A percentile compares a stretch with the other conserved stretches of the same genome.
Conservation (phyloP, 2,113 vertebrate genomes). For the Pluvialis apricaria region DNA sequence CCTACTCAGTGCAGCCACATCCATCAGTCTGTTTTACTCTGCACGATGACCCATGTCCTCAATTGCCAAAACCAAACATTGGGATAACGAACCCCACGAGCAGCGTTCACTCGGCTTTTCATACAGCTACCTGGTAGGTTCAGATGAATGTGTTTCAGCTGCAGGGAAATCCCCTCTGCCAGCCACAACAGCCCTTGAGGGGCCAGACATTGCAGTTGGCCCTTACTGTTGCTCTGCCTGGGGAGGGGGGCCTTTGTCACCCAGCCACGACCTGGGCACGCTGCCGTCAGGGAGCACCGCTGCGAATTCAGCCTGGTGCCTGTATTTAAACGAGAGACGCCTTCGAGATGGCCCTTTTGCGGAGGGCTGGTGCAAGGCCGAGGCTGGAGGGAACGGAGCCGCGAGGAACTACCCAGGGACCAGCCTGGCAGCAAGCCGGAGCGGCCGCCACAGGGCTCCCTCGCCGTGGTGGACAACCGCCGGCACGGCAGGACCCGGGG, state of each 20-base stretch:
- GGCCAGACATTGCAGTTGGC: accelerated
- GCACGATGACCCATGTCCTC: background rate
- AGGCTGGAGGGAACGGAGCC: background rate
- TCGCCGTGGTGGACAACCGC: background rate
- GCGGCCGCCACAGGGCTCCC: background rate
- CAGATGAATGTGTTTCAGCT: accelerated
- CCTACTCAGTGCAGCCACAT: background rate
- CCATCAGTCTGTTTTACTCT: background rate
- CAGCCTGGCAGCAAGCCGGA: no score
- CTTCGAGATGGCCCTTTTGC: accelerated
- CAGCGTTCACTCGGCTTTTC: background rate
- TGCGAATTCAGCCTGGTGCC: accelerated
- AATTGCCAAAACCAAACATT: accelerated
- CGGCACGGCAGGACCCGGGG: background rate
- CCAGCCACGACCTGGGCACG: accelerated
- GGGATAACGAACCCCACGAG: accelerated
- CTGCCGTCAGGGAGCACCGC: background rate
- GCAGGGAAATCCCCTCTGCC: background rate
- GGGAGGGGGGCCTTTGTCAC: accelerated
- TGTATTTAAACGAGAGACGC: accelerated
- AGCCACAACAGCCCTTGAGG: accelerated
- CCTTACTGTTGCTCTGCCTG: background rate
- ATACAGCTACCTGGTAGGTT: accelerated
- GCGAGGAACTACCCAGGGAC: no score
- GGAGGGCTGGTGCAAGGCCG: no score